These are phyloP conservation scores for Actinernus sp. DNA, from an alignment of 92 coral and sea anemone genomes.

Conservation along the genomic window DNA sequence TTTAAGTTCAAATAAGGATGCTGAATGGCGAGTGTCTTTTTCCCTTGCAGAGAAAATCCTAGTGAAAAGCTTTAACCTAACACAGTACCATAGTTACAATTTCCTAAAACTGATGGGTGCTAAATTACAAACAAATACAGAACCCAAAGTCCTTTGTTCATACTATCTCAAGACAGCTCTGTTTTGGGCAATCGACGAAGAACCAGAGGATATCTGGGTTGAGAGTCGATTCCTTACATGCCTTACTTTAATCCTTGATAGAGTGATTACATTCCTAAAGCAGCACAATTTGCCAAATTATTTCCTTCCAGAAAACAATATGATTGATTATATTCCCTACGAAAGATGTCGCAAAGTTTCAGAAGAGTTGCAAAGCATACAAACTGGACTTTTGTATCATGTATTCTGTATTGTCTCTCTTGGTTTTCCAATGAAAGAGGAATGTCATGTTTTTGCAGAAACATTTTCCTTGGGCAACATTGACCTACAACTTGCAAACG, in stretches of 20 bases:
- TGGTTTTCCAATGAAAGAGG: constrained; percentile 4
- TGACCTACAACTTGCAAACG: not conserved
- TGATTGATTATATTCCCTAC: constrained; percentile 10
- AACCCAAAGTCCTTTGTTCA: constrained; percentile 6
- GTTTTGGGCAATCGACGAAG: constrained; percentile 28
- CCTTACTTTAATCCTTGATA: not conserved
- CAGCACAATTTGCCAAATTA: constrained; percentile 14
- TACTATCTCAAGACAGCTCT: constrained; percentile 21
- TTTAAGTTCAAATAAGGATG: constrained; percentile 1
- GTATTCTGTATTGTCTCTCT: constrained; percentile 4
- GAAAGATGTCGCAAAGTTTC: constrained; percentile 8
- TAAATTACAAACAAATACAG: not conserved
- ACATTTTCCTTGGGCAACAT: not conserved
- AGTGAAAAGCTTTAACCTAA: not conserved
- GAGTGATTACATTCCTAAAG: constrained; percentile 1
- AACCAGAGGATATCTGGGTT: constrained; percentile 2
- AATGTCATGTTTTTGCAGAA: not conserved
- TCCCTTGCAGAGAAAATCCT: constrained; percentile 11
- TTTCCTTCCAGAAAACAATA: constrained; percentile 32
- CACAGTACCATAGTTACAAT: constrained; percentile 14
- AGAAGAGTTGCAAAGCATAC: constrained; percentile 1
- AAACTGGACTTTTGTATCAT: constrained; percentile 7
- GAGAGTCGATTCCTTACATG: constrained; percentile 1
- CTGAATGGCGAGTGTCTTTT: constrained; percentile 35
- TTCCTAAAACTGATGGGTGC: constrained; percentile 12